Evolutionary conservation across 2,888 invertebrate species (phyloP).

Genomic region (Drosophila anomalata): DNA sequence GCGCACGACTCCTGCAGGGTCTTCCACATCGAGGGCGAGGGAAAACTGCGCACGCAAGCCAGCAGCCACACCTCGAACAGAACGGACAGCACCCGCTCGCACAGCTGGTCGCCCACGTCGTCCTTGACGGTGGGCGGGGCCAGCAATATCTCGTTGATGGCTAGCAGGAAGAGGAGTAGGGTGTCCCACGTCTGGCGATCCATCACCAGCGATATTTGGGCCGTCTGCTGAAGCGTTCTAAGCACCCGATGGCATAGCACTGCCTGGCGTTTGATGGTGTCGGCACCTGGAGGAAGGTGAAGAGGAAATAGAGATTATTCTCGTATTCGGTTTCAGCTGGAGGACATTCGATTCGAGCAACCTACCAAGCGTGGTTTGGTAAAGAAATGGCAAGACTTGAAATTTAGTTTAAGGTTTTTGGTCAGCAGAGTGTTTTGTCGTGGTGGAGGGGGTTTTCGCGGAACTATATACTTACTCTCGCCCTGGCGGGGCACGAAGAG

Average conservation of each 20-base stretch:
- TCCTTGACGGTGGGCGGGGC: constrained; percentile 97
- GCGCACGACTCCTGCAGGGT: constrained; percentile 96
- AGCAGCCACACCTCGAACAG: constrained; percentile 92
- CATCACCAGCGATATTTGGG: constrained; percentile 89
- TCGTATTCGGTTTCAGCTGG: not conserved
- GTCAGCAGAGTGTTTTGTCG: constrained; percentile 6
- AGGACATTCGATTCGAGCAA: constrained; percentile 39
- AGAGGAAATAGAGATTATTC: not conserved
- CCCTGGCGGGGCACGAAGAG: constrained; percentile 96
- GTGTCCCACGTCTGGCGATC: constrained; percentile 96
- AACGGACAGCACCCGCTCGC: constrained; percentile 96
- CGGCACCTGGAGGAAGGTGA: constrained; percentile 88
- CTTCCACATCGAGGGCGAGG: constrained; percentile 97
- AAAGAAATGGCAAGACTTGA: constrained; percentile 95
- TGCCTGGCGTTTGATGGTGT: constrained; percentile 96
- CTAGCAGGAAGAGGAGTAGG: constrained; percentile 92
- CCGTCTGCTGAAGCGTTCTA: constrained; percentile 92
- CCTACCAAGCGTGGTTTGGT: constrained; percentile 92
- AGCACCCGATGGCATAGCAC: constrained; percentile 96
- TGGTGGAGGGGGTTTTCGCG: not conserved
- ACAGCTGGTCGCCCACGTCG: constrained; percentile 97
- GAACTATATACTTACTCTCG: constrained; percentile 88
- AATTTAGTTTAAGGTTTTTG: constrained; percentile 83
- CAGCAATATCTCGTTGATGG: constrained; percentile 95
- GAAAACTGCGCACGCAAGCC: constrained; percentile 91